Base-by-base conservation (phyloP, 1,140 invertebrate genomes). In the Mercenaria mercenaria region DNA sequence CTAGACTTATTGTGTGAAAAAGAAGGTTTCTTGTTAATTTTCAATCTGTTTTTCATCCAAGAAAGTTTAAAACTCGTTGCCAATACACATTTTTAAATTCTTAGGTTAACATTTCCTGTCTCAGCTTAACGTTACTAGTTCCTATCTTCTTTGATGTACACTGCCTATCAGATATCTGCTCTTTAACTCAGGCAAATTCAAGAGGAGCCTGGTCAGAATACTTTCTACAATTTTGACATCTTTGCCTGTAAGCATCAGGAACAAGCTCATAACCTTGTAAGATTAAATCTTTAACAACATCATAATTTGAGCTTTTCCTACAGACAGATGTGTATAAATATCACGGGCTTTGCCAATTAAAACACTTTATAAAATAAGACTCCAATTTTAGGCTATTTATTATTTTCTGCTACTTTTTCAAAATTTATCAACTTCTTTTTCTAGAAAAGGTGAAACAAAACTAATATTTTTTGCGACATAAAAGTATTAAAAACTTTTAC, bases 81-180 rank as follows among this genome's bases (percentile, higher is more conserved):
- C n/a, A n/a, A n/a, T n/a, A n/a, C n/a, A n/a, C n/a, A n/a, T 37
- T 47, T 83, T 91, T 88, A 61, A 92, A 91, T 29, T 92, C 86
- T 79, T 89, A 79, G 41, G 89, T 39, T 59, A 92, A 59, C 32
- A 86, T 80, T 13, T 89, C 29, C 39, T 91, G 84, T 43, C 69
- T 69, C 15, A 89, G 32, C 18, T 91, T 84, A 4, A 64, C 61
- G 88, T 69, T 72, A 67, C 90, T n/a, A n/a, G n/a, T n/a, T n/a
- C n/a, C n/a, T n/a, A n/a, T n/a, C n/a, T n/a, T n/a, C n/a, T n/a
- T n/a, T 47, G 76, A 82, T 10, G 15, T 13, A 82, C 81, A 90
- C 89, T 84, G 89, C 32, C 69, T 67, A 47, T 92, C 90, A 85
- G 91, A 92, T 29, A 91, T 64, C 10, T 56, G 29, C 29, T 77